Conservation (phyloP, 2,797 vertebrate species). For the Pipistrellus pygmaeus region DNA sequence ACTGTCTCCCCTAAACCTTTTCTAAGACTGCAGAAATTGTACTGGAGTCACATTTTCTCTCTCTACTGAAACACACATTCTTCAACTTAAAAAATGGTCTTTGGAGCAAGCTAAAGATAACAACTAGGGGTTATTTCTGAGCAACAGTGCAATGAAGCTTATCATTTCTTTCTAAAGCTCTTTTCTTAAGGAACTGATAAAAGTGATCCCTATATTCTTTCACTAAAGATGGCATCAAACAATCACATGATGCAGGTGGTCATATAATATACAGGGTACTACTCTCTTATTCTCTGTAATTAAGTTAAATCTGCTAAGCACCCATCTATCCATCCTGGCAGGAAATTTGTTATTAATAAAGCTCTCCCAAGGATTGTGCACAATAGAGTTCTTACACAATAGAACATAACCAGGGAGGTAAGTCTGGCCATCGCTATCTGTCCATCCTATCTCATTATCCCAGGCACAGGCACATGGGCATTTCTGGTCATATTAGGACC, state of each 20-base stretch:
- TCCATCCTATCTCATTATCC: too few species aligned
- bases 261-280: not conserved
- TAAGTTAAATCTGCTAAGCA: slow-evolving; percentile 3
- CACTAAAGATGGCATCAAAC: not conserved
- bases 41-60: not conserved
- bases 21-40: slow-evolving; percentile 1
- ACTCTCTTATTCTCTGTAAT: slow-evolving; percentile 3
- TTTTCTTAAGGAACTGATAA: slow-evolving; percentile 44
- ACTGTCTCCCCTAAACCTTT: not conserved
- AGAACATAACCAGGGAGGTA: not conserved
- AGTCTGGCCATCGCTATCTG: not conserved
- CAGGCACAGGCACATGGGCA: not conserved
- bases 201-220: not conserved
- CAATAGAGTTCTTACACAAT: not conserved
- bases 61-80: slow-evolving; percentile 2
- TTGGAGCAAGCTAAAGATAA: slow-evolving; percentile 62
- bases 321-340: not conserved
- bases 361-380: not conserved
- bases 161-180: not conserved
- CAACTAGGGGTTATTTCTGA: not conserved
- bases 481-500: not conserved
- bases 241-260: not conserved
- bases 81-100: slow-evolving; percentile 35
- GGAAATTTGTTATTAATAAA: slow-evolving; percentile 16
- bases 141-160: not conserved